Evolutionary conservation across 2,888 invertebrate genomes (phyloP), one percentile per base, ranked within the genome.

Genomic region (Melanotus villosus): DNA sequence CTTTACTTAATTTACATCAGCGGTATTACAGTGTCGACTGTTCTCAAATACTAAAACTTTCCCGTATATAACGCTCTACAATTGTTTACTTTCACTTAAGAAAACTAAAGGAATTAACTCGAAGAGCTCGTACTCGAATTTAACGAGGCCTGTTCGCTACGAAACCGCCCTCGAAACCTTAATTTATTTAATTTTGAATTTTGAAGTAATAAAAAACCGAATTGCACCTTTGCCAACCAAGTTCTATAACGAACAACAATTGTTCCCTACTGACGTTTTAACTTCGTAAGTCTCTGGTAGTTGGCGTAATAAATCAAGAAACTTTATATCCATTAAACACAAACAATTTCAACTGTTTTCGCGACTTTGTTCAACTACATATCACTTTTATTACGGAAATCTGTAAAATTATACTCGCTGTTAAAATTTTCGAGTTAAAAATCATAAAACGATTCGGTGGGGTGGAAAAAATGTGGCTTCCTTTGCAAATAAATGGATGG

Each of bases 311-410:
- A 56, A 56, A 56, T 56, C 56, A 36, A 18, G 36, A 56, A 56
- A 36, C 19, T 56, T 56, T 56, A 56, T 56, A 56, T 34, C 56
- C 56, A 56, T 56, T 56, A 56, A 56, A 34, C 56, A 56, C 56
- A 56, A 56, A 56, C 56, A 56, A 56, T 56, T 56, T 19, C 18
- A 32, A 52, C 26, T 36, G 34, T 21, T 56, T 56, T 36, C n/a
- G 7, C 34, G 36, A 36, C 36, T 21, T 56, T 34, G 16, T 21
- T 16, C 34, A 56, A 56, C 56, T 36, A 36, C 56, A 21, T 34
- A 36, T 36, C 36, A 56, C 32, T 56, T 56, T 36, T 56, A 26
- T 45, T 45, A 45, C 21, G 19, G 16, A 45, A 45, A 45, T 45
- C 23, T 47, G 47, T 19, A 2, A 47, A 47, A 47, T 47, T 47